These are phyloP conservation scores for Noturus placidus DNA, from an alignment of 2,113 vertebrate genomes.

Conservation along the genomic window DNA sequence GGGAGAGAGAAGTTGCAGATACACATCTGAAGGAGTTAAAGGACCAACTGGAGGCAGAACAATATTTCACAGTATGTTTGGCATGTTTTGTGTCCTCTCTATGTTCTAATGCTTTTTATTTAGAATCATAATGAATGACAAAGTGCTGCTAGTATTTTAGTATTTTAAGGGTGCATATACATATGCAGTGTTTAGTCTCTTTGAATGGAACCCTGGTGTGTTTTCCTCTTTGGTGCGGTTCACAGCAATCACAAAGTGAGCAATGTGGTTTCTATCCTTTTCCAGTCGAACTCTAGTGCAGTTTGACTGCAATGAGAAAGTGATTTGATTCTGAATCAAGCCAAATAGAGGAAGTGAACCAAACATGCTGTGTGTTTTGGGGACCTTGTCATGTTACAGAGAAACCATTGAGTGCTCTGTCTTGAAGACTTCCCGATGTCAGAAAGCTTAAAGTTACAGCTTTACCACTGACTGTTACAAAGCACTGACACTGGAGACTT, in stretches of 20 bases:
- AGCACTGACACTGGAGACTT: background rate
- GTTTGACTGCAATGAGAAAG: background rate
- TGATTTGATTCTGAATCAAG: too few species aligned
- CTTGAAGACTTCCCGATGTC: background rate
- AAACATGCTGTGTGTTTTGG: background rate
- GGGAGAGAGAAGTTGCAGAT: slow-evolving; percentile 89
- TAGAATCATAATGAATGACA: background rate
- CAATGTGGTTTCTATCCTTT: background rate
- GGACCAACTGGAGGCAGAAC: slow-evolving; percentile 92
- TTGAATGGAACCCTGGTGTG: background rate
- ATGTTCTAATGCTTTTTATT: background rate
- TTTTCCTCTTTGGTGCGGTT: background rate
- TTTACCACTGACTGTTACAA: background rate
- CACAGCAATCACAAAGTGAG: background rate
- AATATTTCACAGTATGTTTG: slow-evolving; percentile 89
- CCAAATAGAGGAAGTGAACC: background rate
- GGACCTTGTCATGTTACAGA: background rate
- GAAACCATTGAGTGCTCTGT: background rate
- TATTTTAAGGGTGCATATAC: background rate
- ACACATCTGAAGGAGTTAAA: slow-evolving; percentile 92
- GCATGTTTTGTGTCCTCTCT: background rate
- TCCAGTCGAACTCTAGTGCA: background rate
- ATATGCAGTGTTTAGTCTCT: background rate
- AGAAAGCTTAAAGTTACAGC: background rate
- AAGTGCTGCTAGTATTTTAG: background rate